A percentile compares a stretch with the other conserved stretches of the same genome.
Conservation (phyloP, 2,888 invertebrate species). For the Dynastes grantii region DNA sequence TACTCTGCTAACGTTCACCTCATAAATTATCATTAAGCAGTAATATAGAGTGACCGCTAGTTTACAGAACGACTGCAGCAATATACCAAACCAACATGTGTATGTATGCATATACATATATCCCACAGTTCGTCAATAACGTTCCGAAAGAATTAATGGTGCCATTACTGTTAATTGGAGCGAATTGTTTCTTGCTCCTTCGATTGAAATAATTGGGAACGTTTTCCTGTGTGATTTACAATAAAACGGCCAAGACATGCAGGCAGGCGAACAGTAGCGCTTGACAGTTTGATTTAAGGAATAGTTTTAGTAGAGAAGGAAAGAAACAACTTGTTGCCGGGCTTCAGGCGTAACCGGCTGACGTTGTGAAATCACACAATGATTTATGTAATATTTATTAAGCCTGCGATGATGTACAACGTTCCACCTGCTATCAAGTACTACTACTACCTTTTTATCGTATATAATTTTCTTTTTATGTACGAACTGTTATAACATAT, state of each 20-base stretch:
- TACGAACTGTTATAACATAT: not conserved
- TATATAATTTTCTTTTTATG: not conserved
- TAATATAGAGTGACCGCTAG: conserved; percentile 8
- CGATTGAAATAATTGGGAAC: conserved; percentile 43
- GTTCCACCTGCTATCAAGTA: conserved; percentile 12
- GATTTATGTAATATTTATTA: conserved; percentile 29
- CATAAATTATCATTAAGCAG: conserved; percentile 38
- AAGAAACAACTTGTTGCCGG: conserved; percentile 16
- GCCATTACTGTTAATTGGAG: conserved; percentile 42
- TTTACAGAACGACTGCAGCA: not conserved
- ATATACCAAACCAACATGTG: not conserved
- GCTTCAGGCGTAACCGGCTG: not conserved
- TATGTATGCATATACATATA: not conserved
- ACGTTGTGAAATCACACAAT: conserved; percentile 13
- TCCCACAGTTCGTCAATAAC: conserved; percentile 27
- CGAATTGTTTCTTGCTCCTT: conserved; percentile 39
- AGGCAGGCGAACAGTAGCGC: conserved; percentile 3
- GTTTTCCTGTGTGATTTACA: conserved; percentile 34
- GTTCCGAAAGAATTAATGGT: conserved; percentile 40
- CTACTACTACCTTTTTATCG: not conserved
- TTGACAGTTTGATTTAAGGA: conserved; percentile 38
- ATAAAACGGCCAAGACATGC: conserved; percentile 10
- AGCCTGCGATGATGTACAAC: not conserved
- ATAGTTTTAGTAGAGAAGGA: conserved; percentile 16
- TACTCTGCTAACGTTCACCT: conserved; percentile 10